Evolutionary conservation across 2,888 invertebrate genomes (phyloP).

Genomic region (Nemapogon koenigi): DNA sequence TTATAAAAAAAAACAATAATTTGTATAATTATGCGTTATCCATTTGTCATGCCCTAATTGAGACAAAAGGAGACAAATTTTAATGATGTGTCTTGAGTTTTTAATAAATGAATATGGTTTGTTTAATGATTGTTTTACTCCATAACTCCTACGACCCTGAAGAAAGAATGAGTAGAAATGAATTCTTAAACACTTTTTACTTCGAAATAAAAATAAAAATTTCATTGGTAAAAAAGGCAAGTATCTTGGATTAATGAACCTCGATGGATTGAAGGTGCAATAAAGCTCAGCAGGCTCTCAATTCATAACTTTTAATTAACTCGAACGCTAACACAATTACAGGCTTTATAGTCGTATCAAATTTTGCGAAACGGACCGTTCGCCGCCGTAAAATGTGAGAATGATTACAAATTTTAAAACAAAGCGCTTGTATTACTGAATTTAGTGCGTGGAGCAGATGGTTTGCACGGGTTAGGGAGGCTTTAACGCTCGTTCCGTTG

Average conservation of each 20-base stretch:
- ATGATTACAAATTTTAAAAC: constrained; percentile 64
- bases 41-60: constrained; percentile 5
- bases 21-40: too few relatives aligned
- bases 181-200: constrained; percentile 4
- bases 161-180: background rate
- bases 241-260: background rate
- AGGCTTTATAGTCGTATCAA: constrained; percentile 61
- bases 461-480: constrained; percentile 48
- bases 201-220: background rate
- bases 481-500: constrained; percentile 46
- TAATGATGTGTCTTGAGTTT: constrained; percentile 9
- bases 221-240: background rate
- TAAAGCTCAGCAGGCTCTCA: constrained; percentile 47
- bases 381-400: constrained; percentile 61
- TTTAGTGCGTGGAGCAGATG: constrained; percentile 55
- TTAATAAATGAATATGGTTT: constrained; percentile 7
- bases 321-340: constrained; percentile 60
- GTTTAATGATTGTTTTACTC: constrained; percentile 6
- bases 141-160: background rate
- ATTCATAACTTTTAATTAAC: constrained; percentile 65
- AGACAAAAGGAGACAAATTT: constrained; percentile 7
- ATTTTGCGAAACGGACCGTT: constrained; percentile 61
- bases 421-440: constrained; percentile 55
- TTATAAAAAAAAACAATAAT: too few relatives aligned
- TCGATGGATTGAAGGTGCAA: constrained; percentile 10